phyloP scores from a whole-genome alignment of 1,140 invertebrate species.

The Dinoponera quadriceps region DNA sequence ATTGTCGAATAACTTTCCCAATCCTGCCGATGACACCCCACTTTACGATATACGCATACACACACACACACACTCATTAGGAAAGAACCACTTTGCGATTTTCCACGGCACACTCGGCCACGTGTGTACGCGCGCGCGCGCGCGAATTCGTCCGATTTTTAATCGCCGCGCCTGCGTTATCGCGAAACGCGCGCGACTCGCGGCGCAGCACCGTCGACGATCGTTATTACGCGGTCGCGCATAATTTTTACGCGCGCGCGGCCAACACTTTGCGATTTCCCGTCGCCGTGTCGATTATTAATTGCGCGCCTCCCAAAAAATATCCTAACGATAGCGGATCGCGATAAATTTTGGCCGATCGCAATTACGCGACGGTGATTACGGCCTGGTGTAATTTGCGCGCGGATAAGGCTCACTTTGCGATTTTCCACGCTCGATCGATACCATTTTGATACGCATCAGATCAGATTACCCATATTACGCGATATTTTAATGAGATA shows the following conservation, averaged over 20 bases:
- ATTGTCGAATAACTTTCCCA: too few species aligned
- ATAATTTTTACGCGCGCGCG: constrained; percentile 40
- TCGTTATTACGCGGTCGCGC: constrained; percentile 29
- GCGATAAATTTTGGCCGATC: constrained; percentile 49
- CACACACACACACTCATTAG: too few species aligned
- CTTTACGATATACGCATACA: too few species aligned
- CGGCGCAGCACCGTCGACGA: neutral
- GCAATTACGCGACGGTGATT: constrained; percentile 51
- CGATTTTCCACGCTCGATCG: constrained; percentile 57
- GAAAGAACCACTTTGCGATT: constrained; percentile 22
- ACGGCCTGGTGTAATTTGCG: constrained; percentile 51
- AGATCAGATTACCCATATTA: constrained; percentile 55
- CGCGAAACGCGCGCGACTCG: neutral
- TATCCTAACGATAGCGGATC: constrained; percentile 39
- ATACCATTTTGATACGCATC: constrained; percentile 57
- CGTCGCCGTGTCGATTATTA: constrained; percentile 41
- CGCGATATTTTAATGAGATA: constrained; percentile 51
- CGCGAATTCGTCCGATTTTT: constrained; percentile 21
- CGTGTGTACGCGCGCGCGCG: neutral
- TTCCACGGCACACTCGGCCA: constrained; percentile 24
- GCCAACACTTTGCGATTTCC: constrained; percentile 55
- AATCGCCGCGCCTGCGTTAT: constrained; percentile 5
- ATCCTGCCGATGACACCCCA: too few species aligned
- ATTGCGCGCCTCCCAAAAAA: constrained; percentile 34
- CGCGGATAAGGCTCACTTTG: constrained; percentile 49